These are phyloP conservation scores for Chaenodraco wilsoni DNA, from an alignment of 2,797 vertebrate species.

Conservation along the genomic window DNA sequence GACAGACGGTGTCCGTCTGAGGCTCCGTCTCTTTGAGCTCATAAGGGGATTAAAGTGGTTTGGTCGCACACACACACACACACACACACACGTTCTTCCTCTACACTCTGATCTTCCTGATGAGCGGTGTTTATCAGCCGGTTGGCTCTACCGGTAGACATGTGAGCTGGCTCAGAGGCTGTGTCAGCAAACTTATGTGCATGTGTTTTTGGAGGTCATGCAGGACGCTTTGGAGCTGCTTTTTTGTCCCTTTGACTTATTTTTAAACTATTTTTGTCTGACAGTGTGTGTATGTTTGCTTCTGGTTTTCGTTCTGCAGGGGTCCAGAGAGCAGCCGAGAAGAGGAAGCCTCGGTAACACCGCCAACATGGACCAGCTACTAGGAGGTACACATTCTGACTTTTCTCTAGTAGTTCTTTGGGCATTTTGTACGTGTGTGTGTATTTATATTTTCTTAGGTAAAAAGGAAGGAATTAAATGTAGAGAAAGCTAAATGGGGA, in stretches of 20 bases:
- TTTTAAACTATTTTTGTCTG: not conserved
- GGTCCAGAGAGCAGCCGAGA: constrained; percentile 77
- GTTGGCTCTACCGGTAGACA: constrained; percentile 54
- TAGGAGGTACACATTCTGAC: constrained; percentile 49
- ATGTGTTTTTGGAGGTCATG: not conserved
- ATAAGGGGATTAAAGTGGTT: constrained; percentile 79
- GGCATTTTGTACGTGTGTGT: no score
- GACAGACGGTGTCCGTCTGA: constrained; percentile 72
- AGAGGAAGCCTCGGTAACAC: constrained; percentile 64
- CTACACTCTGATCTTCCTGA: constrained; percentile 29
- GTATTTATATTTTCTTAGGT: no score
- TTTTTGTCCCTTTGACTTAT: not conserved
- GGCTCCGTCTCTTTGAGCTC: constrained; percentile 70
- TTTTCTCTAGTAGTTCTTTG: not conserved
- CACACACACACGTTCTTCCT: constrained; percentile 25
- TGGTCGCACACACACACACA: constrained; percentile 34
- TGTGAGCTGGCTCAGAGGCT: constrained; percentile 43
- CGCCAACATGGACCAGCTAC: constrained; percentile 83
- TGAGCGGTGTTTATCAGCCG: not conserved
- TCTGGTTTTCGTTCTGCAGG: constrained; percentile 77
- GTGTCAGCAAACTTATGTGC: not conserved
- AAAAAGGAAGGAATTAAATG: no score
- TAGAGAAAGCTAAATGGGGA: no score
- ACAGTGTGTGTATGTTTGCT: constrained; percentile 7
- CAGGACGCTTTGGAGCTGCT: not conserved